Conservation (phyloP, 1,140 invertebrate species). For the Cydia strobilella region DNA sequence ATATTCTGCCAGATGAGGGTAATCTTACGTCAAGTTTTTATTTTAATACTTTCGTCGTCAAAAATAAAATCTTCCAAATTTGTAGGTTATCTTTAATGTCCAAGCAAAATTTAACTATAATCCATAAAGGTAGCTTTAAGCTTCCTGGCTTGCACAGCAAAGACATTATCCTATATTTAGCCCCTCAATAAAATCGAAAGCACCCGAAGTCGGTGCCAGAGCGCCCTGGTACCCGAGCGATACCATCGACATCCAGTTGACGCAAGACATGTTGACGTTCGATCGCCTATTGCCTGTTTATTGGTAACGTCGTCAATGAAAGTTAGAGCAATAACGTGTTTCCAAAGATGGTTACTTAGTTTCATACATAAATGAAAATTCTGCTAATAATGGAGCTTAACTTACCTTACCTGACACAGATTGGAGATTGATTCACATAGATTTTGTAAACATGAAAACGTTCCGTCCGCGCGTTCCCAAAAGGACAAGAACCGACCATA, state of each 20-base stretch:
- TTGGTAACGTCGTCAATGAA: not conserved
- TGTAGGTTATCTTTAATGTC: not conserved
- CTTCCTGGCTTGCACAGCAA: not conserved
- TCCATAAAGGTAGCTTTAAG: not conserved
- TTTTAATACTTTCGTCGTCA: not conserved
- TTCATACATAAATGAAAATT: too few relatives aligned
- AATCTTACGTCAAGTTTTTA: too few relatives aligned
- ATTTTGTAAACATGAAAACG: too few relatives aligned
- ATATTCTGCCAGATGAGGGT: too few relatives aligned
- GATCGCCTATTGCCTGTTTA: not conserved
- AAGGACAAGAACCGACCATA: too few relatives aligned
- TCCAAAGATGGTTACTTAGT: too few relatives aligned
- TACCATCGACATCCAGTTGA: not conserved
- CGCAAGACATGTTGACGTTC: not conserved
- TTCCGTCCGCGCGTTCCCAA: too few relatives aligned
- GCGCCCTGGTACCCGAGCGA: not conserved
- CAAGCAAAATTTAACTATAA: not conserved
- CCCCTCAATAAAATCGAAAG: not conserved
- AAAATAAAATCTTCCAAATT: not conserved
- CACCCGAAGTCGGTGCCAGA: not conserved
- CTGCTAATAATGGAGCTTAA: too few relatives aligned
- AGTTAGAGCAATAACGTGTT: not conserved
- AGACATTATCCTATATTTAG: conserved; percentile 3
- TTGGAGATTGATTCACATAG: too few relatives aligned
- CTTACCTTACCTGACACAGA: too few relatives aligned